Conservation (phyloP, 2,888 invertebrate genomes). For the Phyto melanocephala region DNA sequence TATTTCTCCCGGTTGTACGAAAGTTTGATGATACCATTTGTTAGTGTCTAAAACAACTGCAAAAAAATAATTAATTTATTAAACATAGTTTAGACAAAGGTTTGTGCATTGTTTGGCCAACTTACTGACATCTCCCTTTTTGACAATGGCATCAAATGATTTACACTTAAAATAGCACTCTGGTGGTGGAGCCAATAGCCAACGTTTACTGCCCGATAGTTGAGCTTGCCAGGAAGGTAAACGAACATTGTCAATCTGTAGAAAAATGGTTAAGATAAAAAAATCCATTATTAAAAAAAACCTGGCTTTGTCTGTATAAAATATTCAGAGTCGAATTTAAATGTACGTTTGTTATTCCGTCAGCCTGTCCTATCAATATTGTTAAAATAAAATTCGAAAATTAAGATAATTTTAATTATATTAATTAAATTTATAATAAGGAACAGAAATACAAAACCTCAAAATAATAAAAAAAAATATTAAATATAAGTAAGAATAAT, state of each 20-base stretch:
- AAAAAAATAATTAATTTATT: slow-evolving; percentile 65
- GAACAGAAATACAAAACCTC: too few relatives aligned
- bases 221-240: slow-evolving; percentile 99
- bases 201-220: slow-evolving; percentile 90
- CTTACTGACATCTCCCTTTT: slow-evolving; percentile 94
- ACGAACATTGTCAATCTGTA: slow-evolving; percentile 94
- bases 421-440: too few relatives aligned
- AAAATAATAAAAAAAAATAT: too few relatives aligned
- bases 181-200: slow-evolving; percentile 94
- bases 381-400: too few relatives aligned
- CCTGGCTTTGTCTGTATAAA: too few relatives aligned
- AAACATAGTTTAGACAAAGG: not conserved
- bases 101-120: not conserved
- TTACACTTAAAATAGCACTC: slow-evolving; percentile 91
- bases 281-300: too few relatives aligned
- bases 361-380: too few relatives aligned
- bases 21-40: slow-evolving; percentile 96
- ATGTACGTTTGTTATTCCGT: too few relatives aligned
- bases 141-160: slow-evolving; percentile 82
- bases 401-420: too few relatives aligned
- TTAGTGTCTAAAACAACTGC: slow-evolving; percentile 96
- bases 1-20: slow-evolving; percentile 90
- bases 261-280: not conserved
- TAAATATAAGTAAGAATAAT: too few relatives aligned
- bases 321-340: too few relatives aligned